A percentile compares a stretch with the other conserved stretches of the same genome.
Conservation (phyloP, 2,888 invertebrate genomes). For the Oligia fasciuncula region DNA sequence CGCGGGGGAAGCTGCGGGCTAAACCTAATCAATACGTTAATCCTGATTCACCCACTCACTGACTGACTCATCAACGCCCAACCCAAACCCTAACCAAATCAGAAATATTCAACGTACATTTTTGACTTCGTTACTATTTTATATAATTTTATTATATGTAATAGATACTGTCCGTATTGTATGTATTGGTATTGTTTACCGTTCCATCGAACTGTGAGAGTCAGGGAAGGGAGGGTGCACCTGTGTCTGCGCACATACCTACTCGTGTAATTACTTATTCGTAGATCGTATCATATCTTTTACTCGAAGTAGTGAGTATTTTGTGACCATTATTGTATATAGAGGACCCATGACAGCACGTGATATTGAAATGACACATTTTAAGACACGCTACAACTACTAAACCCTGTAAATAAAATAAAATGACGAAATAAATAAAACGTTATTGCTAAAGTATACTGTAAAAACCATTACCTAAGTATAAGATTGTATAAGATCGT, state of each 20-base stretch:
- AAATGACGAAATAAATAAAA: slow-evolving; percentile 15
- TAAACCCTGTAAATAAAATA: neutral
- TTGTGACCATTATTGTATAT: too few species aligned
- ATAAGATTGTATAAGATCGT: too few species aligned
- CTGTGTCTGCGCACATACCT: too few species aligned
- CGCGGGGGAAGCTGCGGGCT: neutral
- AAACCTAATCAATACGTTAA: neutral
- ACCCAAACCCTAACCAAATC: neutral
- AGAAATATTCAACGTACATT: too few species aligned
- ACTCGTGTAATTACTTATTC: too few species aligned
- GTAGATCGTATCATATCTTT: neutral
- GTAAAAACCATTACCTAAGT: neutral
- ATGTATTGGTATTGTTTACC: too few species aligned
- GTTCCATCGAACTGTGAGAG: too few species aligned
- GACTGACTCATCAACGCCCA: neutral
- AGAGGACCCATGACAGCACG: neutral
- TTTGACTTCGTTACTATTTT: too few species aligned
- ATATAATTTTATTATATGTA: too few species aligned
- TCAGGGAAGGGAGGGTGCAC: too few species aligned
- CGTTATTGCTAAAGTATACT: neutral
- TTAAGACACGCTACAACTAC: neutral
- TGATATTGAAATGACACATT: neutral
- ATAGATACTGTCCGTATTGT: too few species aligned
- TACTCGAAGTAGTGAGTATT: neutral
- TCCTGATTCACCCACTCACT: neutral